These are phyloP conservation scores for Celastrina argiolus DNA, from an alignment of 2,888 invertebrate species.

Conservation along the genomic window DNA sequence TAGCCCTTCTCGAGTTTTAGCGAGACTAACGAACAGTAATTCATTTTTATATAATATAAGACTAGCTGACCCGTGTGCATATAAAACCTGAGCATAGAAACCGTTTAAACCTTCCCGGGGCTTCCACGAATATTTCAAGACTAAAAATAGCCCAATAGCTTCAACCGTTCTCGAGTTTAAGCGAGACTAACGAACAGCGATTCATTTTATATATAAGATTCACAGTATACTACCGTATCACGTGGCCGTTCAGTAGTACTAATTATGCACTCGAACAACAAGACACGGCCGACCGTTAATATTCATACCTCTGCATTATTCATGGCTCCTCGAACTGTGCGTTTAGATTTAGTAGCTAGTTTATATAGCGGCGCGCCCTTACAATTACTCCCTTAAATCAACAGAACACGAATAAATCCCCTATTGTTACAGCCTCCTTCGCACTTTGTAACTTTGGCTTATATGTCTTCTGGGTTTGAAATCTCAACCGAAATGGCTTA, in stretches of 20 bases:
- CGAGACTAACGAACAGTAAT: too few relatives aligned
- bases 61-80: too few relatives aligned
- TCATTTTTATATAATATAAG: too few relatives aligned
- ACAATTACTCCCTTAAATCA: slow-evolving; percentile 6
- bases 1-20: too few relatives aligned
- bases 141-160: too few relatives aligned
- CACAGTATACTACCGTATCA: background rate
- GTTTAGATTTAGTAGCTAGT: background rate
- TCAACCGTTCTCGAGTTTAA: too few relatives aligned
- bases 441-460: slow-evolving; percentile 2
- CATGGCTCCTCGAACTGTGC: background rate
- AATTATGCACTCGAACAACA: background rate
- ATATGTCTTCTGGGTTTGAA: background rate
- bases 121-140: too few relatives aligned
- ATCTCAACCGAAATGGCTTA: background rate
- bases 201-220: too few relatives aligned
- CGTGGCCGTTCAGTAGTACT: background rate
- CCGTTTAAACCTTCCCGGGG: too few relatives aligned
- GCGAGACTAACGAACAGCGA: too few relatives aligned
- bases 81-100: too few relatives aligned
- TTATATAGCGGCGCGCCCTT: slow-evolving; percentile 5
- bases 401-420: slow-evolving; percentile 4
- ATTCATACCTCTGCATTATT: slow-evolving; percentile 18
- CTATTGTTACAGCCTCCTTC: background rate
- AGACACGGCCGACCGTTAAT: slow-evolving; percentile 6